Percentiles rank a stretch among this genome's conserved stretches.
Evolutionary conservation across 2,888 invertebrate species (phyloP).

Genomic region (Lypha dubia): DNA sequence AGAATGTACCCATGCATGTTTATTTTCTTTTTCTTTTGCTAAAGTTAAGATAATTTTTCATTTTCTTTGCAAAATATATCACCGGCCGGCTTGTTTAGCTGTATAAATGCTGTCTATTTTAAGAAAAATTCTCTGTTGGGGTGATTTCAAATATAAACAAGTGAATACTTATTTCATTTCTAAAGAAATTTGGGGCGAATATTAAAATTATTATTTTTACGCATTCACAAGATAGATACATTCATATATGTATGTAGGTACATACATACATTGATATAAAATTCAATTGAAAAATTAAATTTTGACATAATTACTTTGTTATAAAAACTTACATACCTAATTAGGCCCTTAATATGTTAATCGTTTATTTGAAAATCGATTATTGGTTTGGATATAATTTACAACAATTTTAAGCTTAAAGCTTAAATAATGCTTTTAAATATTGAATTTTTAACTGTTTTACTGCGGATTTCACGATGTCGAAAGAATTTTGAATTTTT

Average conservation of each 20-base stretch:
- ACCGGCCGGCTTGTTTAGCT: constrained; percentile 52
- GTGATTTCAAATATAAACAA: constrained; percentile 20
- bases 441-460: too few relatives aligned
- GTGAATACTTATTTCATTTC: constrained; percentile 4
- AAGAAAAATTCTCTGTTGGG: constrained; percentile 10
- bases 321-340: too few relatives aligned
- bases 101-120: constrained; percentile 40
- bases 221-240: not conserved
- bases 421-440: too few relatives aligned
- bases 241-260: not conserved
- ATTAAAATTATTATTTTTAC: not conserved
- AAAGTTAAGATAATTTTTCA: not conserved
- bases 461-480: too few relatives aligned
- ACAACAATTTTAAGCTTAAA: too few relatives aligned
- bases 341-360: too few relatives aligned
- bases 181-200: not conserved
- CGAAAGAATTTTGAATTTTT: too few relatives aligned
- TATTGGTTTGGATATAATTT: too few relatives aligned
- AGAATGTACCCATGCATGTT: too few relatives aligned
- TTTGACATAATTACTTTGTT: too few relatives aligned
- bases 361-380: too few relatives aligned
- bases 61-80: constrained; percentile 1
- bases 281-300: too few relatives aligned
- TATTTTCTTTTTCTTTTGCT: not conserved
- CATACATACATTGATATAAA: not conserved